A percentile compares a stretch with the other conserved stretches of the same genome.
These are phyloP conservation scores for Smutsia gigantea DNA, from an alignment of 2,797 vertebrate genomes.

Conservation along the genomic window DNA sequence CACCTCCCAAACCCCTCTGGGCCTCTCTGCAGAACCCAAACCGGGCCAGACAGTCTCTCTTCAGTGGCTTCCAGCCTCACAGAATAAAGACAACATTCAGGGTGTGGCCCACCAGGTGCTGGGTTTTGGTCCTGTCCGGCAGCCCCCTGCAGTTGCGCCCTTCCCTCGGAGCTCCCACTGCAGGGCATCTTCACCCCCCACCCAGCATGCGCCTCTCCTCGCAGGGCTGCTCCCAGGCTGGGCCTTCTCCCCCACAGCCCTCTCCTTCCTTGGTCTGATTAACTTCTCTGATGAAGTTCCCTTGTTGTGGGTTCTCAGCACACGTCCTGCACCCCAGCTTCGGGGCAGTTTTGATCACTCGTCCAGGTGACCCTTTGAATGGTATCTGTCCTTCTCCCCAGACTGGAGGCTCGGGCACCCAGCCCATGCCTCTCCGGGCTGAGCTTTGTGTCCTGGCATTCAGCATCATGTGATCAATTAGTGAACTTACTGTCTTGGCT, in stretches of 20 bases:
- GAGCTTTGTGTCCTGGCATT: neutral
- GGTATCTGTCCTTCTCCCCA: neutral
- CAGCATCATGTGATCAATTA: fast-evolving
- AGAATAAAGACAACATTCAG: neutral
- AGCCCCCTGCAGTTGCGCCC: too few relatives aligned
- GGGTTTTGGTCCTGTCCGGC: fast-evolving
- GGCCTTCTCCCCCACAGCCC: neutral
- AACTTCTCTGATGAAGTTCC: neutral
- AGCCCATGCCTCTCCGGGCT: neutral
- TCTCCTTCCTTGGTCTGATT: neutral
- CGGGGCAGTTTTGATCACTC: fast-evolving
- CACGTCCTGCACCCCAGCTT: neutral
- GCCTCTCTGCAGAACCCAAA: neutral
- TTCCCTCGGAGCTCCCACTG: neutral
- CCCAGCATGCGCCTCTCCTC: neutral
- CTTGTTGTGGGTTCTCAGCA: neutral
- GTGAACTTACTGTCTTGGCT: fast-evolving
- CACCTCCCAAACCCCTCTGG: neutral
- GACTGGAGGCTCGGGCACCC: neutral
- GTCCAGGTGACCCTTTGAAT: neutral
- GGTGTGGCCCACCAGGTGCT: neutral
- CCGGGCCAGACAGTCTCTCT: neutral
- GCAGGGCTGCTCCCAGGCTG: neutral
- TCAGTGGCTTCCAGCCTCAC: neutral
- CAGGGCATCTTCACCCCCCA: neutral